Percentiles rank a stretch among this genome's conserved stretches.
Conservation (phyloP, 2,797 vertebrate species). For the Lateolabrax maculatus region DNA sequence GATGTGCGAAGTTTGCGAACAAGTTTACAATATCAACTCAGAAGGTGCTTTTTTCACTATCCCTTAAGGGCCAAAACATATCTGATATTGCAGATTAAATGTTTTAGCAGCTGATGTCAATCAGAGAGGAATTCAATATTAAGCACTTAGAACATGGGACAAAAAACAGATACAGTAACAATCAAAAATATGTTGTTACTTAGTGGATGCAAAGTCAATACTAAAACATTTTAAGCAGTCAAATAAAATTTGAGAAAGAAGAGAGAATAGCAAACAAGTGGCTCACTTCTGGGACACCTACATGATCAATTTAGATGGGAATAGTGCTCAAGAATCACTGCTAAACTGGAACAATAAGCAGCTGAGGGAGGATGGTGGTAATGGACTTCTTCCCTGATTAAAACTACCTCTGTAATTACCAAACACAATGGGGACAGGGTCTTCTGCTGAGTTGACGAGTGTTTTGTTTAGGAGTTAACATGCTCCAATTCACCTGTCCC, state of each 20-base stretch:
- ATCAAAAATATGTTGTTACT: not conserved
- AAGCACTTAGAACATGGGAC: not conserved
- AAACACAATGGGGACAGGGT: conserved; percentile 59
- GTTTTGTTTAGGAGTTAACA: conserved; percentile 79
- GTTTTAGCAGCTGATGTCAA: not conserved
- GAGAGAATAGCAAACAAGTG: not conserved
- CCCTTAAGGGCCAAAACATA: not conserved
- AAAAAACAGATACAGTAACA: not conserved
- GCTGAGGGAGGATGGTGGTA: conserved; percentile 32
- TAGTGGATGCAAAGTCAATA: not conserved
- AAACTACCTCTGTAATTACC: conserved; percentile 75
- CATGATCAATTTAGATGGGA: conserved; percentile 11
- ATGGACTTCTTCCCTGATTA: conserved; percentile 63
- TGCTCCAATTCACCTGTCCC: conserved; percentile 83
- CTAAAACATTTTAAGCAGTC: not conserved
- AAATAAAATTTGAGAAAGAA: conserved; percentile 11
- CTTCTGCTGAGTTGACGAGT: conserved; percentile 71
- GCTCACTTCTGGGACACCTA: not conserved
- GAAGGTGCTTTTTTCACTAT: not conserved
- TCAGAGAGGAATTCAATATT: not conserved
- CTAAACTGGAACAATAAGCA: conserved; percentile 35
- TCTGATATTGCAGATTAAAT: not conserved
- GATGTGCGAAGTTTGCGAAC: not conserved
- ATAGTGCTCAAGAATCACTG: conserved; percentile 23
- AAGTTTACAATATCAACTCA: not conserved